Conservation (phyloP, 2,113 vertebrate genomes). For the Triplophysa tibetana region DNA sequence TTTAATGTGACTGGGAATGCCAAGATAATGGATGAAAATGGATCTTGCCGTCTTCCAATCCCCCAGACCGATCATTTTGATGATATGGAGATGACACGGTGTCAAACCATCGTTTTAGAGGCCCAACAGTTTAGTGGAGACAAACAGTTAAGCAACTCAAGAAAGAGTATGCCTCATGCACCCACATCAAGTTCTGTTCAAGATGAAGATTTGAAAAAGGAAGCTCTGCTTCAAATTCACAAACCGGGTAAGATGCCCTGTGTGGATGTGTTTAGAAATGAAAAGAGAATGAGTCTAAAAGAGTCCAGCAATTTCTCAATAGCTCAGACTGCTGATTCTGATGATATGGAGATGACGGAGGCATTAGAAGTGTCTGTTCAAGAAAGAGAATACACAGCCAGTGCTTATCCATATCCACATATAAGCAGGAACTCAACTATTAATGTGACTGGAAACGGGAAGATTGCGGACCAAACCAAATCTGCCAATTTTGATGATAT, state of each 20-base stretch:
- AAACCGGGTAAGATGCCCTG: neutral
- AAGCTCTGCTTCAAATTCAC: neutral
- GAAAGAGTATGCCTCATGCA: neutral
- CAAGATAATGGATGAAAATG: neutral
- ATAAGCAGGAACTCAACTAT: neutral
- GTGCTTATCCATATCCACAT: neutral
- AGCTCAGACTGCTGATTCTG: neutral
- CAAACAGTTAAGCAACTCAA: conserved; percentile 1
- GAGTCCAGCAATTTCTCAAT: neutral
- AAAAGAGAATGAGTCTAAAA: conserved; percentile 3
- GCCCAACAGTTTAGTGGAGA: neutral
- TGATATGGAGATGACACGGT: conserved; percentile 61
- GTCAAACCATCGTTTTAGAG: conserved; percentile 35
- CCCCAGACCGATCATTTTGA: conserved; percentile 22
- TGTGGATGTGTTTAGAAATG: neutral
- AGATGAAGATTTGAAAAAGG: neutral
- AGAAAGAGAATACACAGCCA: neutral
- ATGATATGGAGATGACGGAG: conserved; percentile 29
- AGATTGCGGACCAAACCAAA: neutral
- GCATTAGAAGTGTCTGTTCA: conserved; percentile 19
- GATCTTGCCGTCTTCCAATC: neutral
- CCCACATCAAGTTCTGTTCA: neutral
- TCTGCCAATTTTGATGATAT: conserved; percentile 24
- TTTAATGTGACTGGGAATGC: neutral
- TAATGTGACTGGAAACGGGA: neutral